Base-by-base conservation (phyloP, 2,888 invertebrate genomes). In the Hemistola chrysoprasaria region DNA sequence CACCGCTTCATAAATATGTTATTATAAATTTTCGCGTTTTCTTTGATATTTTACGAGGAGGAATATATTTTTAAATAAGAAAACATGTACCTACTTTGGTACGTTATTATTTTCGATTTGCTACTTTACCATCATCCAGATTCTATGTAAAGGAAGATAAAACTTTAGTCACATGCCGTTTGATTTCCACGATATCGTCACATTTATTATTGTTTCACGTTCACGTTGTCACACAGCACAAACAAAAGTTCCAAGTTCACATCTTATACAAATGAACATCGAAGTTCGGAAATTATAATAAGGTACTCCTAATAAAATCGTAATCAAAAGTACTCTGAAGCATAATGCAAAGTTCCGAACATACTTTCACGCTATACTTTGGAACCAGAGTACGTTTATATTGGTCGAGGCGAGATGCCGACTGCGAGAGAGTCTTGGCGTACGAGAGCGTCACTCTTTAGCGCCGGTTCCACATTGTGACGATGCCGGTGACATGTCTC, bases 301-400 rank as follows among this genome's bases (percentile, higher is more conserved):
- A n/a, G n/a, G n/a, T 47, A 21, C 8, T 6, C 40, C 27, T 8
- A 42, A 26, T 26, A 16, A 16, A 16, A 21, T 33, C 30, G 11
- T 41, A 31, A 39, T 25, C 10, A 22, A 29, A 40, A 52, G 57
- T 55, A 53, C 54, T 49, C 37, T 35, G 47, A 46, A 37, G 39
- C 50, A 52, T 56, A 53, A 59, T 55, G 56, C 50, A 53, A 64
- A 59, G 52, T 62, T 64, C 44, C 55, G 53, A 62, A 53, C 65
- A 68, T 63, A 77, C 66, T 79, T 77, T 73, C 65, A 62, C 62
- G 67, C 62, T 73, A 65, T 71, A 69, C 70, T 79, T 77, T 71
- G 73, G 75, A 69, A 73, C 78, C 67, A 64, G 78, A 78, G 72
- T 72, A 80, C 85, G 84, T 79, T 82, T 78, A 77, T 77, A 79